Evolutionary conservation across 2,113 vertebrate species (phyloP).

Genomic region (Paracanthobrama guichenoti): DNA sequence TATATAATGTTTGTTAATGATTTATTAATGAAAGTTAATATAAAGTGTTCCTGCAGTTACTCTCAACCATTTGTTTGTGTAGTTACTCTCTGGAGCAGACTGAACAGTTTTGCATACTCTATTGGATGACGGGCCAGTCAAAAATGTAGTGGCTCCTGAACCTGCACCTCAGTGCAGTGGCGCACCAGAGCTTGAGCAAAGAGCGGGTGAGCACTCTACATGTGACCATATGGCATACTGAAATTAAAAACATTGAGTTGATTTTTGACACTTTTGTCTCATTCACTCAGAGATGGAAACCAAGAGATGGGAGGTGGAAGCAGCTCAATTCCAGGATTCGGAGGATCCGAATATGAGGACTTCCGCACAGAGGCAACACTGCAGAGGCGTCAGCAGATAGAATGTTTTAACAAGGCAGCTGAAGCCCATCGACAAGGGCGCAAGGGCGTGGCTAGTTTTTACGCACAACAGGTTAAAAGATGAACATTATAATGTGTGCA

Average conservation of each 20-base stretch:
- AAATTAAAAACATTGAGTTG: neutral
- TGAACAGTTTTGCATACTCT: slow-evolving; percentile 86
- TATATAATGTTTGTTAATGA: too few relatives aligned
- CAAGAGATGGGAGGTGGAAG: slow-evolving; percentile 46
- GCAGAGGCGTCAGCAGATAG: slow-evolving; percentile 83
- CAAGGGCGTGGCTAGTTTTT: slow-evolving; percentile 91
- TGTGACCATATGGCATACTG: neutral
- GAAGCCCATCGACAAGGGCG: slow-evolving; percentile 87
- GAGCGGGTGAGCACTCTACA: slow-evolving; percentile 61
- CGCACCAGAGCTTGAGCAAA: slow-evolving; percentile 67
- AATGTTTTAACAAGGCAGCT: slow-evolving; percentile 87
- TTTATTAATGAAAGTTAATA: too few relatives aligned
- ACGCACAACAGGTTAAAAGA: slow-evolving; percentile 86
- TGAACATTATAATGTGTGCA: neutral
- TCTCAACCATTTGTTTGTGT: slow-evolving; percentile 16
- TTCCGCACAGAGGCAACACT: slow-evolving; percentile 89
- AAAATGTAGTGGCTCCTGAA: slow-evolving; percentile 88
- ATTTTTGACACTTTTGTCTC: neutral
- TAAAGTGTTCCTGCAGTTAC: too few relatives aligned
- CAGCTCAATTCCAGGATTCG: slow-evolving; percentile 80
- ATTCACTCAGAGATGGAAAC: slow-evolving; percentile 61
- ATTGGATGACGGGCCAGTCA: slow-evolving; percentile 86
- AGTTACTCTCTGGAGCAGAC: slow-evolving; percentile 91
- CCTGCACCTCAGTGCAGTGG: slow-evolving; percentile 68
- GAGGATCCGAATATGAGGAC: slow-evolving; percentile 89